Conservation (phyloP, 2,888 invertebrate species). For the Esperia sulphurella region DNA sequence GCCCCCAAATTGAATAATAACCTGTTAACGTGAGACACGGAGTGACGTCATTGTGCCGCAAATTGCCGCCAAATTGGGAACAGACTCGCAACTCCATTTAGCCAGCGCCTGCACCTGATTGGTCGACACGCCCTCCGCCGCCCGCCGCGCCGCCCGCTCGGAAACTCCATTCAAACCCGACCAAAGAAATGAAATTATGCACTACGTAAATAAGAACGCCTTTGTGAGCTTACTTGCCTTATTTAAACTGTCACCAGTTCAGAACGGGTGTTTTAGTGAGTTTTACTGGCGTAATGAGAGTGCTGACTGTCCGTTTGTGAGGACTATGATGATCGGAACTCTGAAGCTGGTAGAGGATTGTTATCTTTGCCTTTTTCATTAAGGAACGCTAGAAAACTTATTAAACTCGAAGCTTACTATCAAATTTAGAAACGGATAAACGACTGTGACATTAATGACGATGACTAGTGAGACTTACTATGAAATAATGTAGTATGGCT, state of each 20-base stretch:
- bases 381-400: no score
- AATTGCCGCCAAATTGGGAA: constrained; percentile 74
- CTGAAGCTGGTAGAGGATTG: no score
- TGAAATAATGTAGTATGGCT: no score
- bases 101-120: constrained; percentile 68
- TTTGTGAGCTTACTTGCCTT: constrained; percentile 49
- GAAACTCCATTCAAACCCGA: constrained; percentile 38
- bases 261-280: constrained; percentile 3
- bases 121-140: constrained; percentile 60
- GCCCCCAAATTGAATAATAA: constrained; percentile 71
- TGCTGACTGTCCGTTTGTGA: constrained; percentile 24
- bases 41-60: constrained; percentile 63
- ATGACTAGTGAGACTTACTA: no score
- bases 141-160: constrained; percentile 16
- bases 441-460: no score
- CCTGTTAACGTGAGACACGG: constrained; percentile 54
- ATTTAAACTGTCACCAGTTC: constrained; percentile 42
- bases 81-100: constrained; percentile 66
- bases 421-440: no score
- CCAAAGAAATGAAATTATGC: constrained; percentile 71
- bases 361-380: no score
- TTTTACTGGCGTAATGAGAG: no score
- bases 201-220: constrained; percentile 64
- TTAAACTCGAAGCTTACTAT: no score
- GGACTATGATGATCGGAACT: not conserved